These are phyloP conservation scores for Mesoclemmys tuberculata DNA, from an alignment of 2,113 vertebrate genomes.

Conservation along the genomic window DNA sequence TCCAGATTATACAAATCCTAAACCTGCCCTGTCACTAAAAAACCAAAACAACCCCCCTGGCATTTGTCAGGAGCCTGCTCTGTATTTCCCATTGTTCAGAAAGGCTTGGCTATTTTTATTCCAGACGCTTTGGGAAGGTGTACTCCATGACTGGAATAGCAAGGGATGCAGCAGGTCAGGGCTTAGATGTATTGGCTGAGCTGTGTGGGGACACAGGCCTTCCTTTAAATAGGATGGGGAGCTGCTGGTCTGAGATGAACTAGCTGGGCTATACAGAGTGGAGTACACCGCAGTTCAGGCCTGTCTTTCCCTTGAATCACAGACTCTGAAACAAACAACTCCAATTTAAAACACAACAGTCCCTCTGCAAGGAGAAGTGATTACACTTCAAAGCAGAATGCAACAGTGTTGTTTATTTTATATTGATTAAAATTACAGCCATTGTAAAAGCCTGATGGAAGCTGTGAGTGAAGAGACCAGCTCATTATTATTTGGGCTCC, in stretches of 20 bases:
- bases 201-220: not conserved
- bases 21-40: not conserved
- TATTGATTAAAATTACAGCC: not conserved
- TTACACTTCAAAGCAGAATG: not conserved
- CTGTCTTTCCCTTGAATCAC: not conserved
- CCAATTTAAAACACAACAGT: not conserved
- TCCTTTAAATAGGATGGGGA: not conserved
- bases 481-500: constrained; percentile 28
- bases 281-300: not conserved
- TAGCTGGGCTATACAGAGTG: not conserved
- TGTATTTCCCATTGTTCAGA: not conserved
- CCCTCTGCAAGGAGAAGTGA: not conserved
- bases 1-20: not conserved
- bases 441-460: not conserved
- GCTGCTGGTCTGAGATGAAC: not conserved
- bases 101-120: not conserved
- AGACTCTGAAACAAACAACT: not conserved
- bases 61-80: not conserved
- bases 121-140: not conserved
- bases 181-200: not conserved
- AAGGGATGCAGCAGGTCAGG: not conserved
- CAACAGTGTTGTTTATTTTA: not conserved
- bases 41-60: not conserved
- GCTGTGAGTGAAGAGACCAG: constrained; percentile 8
- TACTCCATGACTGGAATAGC: not conserved